phyloP scores from a whole-genome alignment of 2,888 invertebrate genomes.

The Melinopterus prodromus region DNA sequence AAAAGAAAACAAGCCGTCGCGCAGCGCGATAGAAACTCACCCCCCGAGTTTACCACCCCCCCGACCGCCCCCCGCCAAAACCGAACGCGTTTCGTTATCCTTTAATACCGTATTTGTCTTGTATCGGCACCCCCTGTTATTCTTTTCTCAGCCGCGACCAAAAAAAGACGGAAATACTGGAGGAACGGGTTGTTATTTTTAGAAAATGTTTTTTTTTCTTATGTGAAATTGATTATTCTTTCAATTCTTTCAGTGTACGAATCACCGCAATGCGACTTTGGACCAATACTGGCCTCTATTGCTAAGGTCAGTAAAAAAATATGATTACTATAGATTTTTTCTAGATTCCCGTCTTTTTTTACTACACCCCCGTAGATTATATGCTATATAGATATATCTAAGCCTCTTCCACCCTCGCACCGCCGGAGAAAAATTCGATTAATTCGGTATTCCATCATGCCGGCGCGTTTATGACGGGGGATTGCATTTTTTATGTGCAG shows the following conservation, averaged over 20 bases:
- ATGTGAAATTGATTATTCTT: constrained; percentile 50
- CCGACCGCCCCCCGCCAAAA: neutral
- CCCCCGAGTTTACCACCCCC: constrained; percentile 6
- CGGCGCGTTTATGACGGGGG: constrained; percentile 43
- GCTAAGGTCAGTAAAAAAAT: constrained; percentile 60
- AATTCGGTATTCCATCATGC: constrained; percentile 21
- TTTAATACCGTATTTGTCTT: constrained; percentile 13
- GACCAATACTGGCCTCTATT: constrained; percentile 63
- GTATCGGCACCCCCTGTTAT: constrained; percentile 5
- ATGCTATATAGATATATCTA: neutral
- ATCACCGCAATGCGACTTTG: constrained; percentile 62
- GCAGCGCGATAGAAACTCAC: constrained; percentile 11
- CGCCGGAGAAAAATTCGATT: constrained; percentile 12
- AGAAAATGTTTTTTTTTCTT: constrained; percentile 20
- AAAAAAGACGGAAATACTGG: constrained; percentile 4
- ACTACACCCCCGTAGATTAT: constrained; percentile 5
- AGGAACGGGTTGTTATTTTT: constrained; percentile 4
- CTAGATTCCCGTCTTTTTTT: constrained; percentile 8
- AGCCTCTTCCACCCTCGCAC: constrained; percentile 9
- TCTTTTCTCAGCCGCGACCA: constrained; percentile 8
- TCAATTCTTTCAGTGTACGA: constrained; percentile 62
- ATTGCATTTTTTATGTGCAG: constrained; percentile 61
- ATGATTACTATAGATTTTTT: constrained; percentile 16
- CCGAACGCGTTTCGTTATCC: constrained; percentile 13
- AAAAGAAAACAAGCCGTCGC: constrained; percentile 20